phyloP scores from a whole-genome alignment of 2,888 invertebrate genomes.

The Odontothrips loti region DNA sequence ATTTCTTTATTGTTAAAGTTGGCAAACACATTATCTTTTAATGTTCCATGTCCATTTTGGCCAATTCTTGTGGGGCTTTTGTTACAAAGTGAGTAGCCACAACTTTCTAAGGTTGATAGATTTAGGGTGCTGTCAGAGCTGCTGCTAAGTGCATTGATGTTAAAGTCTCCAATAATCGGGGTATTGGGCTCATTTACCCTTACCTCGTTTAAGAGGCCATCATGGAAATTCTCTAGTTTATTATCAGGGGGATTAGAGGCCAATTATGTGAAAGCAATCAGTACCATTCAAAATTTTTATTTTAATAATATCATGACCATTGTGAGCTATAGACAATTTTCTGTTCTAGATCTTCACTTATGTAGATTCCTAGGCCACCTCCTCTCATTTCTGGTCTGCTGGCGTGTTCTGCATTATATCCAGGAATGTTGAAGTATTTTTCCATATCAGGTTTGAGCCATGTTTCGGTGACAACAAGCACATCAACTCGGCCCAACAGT shows the following conservation, averaged over 20 bases:
- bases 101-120: neutral
- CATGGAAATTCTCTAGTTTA: neutral
- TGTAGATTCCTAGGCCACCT: neutral
- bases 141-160: neutral
- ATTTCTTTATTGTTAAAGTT: neutral
- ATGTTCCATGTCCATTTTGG: neutral
- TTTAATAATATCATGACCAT: neutral
- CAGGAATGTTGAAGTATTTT: neutral
- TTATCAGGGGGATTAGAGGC: neutral
- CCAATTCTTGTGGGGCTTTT: neutral
- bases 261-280: neutral
- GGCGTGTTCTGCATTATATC: neutral
- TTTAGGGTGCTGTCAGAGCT: neutral
- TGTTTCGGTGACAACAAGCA: neutral
- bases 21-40: neutral
- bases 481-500: neutral
- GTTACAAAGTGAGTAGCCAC: neutral
- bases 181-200: neutral
- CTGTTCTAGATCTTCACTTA: neutral
- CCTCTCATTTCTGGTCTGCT: neutral
- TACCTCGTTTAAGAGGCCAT: neutral
- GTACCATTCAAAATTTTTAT: neutral
- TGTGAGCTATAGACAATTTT: neutral
- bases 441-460: neutral
- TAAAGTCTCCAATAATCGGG: neutral